Evolutionary conservation across 2,797 vertebrate species (phyloP).

Genomic region (Myotis findleyi): DNA sequence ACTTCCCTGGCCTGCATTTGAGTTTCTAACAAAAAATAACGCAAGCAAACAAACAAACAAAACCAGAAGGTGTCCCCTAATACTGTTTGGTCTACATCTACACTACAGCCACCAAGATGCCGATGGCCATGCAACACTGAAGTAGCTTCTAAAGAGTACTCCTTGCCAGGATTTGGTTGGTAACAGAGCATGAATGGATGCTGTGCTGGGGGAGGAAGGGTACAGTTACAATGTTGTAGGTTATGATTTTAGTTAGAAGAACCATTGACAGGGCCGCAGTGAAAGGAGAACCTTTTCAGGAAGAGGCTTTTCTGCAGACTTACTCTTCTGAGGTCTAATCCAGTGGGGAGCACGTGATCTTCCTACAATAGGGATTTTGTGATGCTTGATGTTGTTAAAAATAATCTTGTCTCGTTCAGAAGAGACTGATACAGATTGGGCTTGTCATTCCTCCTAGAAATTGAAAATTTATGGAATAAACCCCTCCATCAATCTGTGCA

Average conservation of each 20-base stretch:
- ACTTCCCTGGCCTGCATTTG: not conserved
- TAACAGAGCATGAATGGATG: not conserved
- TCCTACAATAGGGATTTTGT: not conserved
- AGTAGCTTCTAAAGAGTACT: not conserved
- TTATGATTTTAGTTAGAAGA: not conserved
- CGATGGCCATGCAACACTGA: not conserved
- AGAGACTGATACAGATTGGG: not conserved
- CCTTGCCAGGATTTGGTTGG: not conserved
- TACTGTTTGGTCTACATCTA: not conserved
- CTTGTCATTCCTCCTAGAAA: conserved; percentile 8
- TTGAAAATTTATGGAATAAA: conserved; percentile 15
- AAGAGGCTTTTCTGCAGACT: not conserved
- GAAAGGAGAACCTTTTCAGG: not conserved
- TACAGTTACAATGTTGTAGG: not conserved
- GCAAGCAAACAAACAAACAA: too few relatives aligned
- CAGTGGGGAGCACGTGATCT: not conserved
- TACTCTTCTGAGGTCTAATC: not conserved
- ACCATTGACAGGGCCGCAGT: not conserved
- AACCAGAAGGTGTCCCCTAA: too few relatives aligned
- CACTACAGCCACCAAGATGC: not conserved
- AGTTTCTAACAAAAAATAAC: not conserved
- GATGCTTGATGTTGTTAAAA: not conserved
- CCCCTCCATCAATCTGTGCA: not conserved
- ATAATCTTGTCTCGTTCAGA: not conserved
- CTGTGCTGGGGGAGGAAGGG: not conserved